Evolutionary conservation across 92 coral and sea anemone species (phyloP).

Genomic region (Heteractis magnifica): DNA sequence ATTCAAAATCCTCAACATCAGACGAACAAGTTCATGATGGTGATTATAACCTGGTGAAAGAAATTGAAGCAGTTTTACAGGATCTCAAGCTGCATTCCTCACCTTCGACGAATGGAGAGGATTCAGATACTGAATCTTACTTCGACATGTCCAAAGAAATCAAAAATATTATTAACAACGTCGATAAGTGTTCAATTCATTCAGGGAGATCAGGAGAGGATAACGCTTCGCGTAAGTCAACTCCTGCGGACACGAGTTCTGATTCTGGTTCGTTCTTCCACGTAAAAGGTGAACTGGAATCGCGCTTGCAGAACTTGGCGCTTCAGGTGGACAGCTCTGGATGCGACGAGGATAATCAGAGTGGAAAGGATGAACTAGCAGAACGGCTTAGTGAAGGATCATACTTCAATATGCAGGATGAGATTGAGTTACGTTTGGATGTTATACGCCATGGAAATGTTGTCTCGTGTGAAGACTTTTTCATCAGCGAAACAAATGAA

Average conservation of each 20-base stretch:
- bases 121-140: background rate
- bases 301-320: background rate
- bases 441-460: background rate
- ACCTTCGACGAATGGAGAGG: background rate
- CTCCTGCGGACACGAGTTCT: background rate
- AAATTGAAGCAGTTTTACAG: background rate
- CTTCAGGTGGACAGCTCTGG: background rate
- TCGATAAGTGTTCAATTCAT: background rate
- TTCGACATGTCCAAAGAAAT: background rate
- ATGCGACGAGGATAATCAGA: background rate
- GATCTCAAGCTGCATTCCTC: background rate
- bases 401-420: constrained; percentile 26
- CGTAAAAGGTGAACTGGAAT: background rate
- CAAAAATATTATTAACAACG: background rate
- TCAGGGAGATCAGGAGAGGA: background rate
- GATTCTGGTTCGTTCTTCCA: background rate
- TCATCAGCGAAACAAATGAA: background rate
- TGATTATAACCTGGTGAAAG: background rate
- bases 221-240: background rate
- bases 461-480: background rate
- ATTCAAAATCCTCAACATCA: background rate
- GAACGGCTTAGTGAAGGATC: background rate
- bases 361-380: background rate
- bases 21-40: background rate
- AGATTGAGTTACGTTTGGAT: constrained; percentile 10